These are phyloP conservation scores for Athene noctua DNA, from an alignment of 2,113 vertebrate genomes.

Conservation along the genomic window DNA sequence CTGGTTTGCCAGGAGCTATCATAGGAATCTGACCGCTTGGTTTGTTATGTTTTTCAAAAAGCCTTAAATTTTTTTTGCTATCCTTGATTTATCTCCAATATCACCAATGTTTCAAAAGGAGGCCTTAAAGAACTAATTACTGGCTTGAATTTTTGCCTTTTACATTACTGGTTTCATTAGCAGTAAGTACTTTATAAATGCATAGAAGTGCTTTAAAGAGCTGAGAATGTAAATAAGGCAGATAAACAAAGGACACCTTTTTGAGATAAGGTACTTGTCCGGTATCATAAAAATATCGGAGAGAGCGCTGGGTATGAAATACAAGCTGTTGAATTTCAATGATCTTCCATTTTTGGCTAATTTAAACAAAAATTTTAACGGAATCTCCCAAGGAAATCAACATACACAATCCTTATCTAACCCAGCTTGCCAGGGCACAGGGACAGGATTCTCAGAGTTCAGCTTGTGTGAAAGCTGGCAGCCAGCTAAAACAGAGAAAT, in stretches of 20 bases:
- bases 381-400: not conserved
- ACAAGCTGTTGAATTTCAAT: not conserved
- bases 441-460: not conserved
- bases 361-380: not conserved
- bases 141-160: not conserved
- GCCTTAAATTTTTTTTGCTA: not conserved
- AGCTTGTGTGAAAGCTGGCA: not conserved
- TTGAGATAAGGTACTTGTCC: not conserved
- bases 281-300: not conserved
- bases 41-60: conserved; percentile 9
- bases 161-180: not conserved
- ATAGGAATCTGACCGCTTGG: not conserved
- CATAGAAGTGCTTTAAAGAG: not conserved
- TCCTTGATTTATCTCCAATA: not conserved
- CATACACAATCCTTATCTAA: not conserved
- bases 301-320: not conserved
- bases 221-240: not conserved
- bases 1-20: not conserved
- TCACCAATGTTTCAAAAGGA: not conserved
- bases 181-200: not conserved
- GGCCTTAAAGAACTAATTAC: not conserved
- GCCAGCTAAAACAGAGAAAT: not conserved
- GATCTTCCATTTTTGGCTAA: not conserved
- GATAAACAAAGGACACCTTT: not conserved
- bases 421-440: accelerated